Evolutionary conservation across 2,888 invertebrate genomes (phyloP).

Genomic region (Phymatocera aterrima): DNA sequence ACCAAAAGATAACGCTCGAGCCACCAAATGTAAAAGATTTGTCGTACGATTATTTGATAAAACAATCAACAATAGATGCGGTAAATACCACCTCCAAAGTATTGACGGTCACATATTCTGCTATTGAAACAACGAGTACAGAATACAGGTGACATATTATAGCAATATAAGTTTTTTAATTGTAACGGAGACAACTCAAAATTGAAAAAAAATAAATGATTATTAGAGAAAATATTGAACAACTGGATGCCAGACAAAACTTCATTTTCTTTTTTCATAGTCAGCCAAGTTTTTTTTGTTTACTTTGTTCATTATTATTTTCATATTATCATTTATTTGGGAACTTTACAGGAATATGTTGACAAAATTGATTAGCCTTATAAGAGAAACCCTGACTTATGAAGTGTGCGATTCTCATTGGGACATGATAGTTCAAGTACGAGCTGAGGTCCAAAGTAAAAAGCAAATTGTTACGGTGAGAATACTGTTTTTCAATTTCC

Average conservation of each 20-base stretch:
- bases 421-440: slow-evolving; percentile 65
- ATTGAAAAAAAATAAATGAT: background rate
- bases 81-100: slow-evolving; percentile 67
- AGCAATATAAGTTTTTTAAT: background rate
- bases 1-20: slow-evolving; percentile 62
- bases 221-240: background rate
- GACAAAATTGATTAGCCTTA: slow-evolving; percentile 62
- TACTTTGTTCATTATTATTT: background rate
- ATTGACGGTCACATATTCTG: slow-evolving; percentile 66
- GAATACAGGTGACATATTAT: slow-evolving; percentile 66
- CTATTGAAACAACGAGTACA: slow-evolving; percentile 64
- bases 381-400: slow-evolving; percentile 62
- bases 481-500: slow-evolving; percentile 15
- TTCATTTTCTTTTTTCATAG: too few species aligned
- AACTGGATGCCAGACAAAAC: slow-evolving; percentile 22
- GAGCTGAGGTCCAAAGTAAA: slow-evolving; percentile 64
- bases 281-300: background rate
- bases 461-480: slow-evolving; percentile 65
- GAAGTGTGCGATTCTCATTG: slow-evolving; percentile 64
- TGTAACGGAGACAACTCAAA: background rate
- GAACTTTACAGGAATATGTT: slow-evolving; percentile 60
- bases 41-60: slow-evolving; percentile 67
- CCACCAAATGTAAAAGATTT: slow-evolving; percentile 59
- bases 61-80: slow-evolving; percentile 66
- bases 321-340: background rate